Evolutionary conservation across 1,140 invertebrate genomes (phyloP), one percentile per base, ranked within the genome.

Genomic region (Papilio polyxenes): DNA sequence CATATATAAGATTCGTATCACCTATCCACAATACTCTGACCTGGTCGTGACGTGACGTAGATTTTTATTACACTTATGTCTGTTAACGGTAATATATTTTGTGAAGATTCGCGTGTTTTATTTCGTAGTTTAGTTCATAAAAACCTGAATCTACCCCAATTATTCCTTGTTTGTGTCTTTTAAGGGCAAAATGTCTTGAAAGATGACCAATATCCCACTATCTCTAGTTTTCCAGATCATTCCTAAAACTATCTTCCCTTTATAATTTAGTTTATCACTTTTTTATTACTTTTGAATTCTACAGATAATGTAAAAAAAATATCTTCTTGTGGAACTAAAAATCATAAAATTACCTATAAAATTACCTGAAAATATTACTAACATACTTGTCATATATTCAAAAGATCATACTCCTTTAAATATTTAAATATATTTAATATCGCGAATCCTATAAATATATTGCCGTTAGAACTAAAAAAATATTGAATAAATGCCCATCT

Each of bases 71-170:
- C 40, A 65, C 78, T 69, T 65, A 77, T 79, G 44, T 80, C 78
- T 69, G 78, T 77, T 44, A 69, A 80, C 78, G 78, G 78, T 80
- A 80, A 80, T 80, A 80, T 80, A 80, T 80, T 80, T 80, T 80
- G 78, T 80, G 62, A 80, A 65, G 59, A 80, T 80, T 80, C 78
- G 62, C 62, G 78, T 80, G 78, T 80, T 80, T 80, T 69, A 80
- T 80, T 80, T 80, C 65, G 53, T 80, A 80, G 44, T 80, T 69
- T 80, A 69, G 78, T 51, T 15, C 23, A 48, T 31, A 44, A 13
- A 49, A n/a, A 48, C 8, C 56, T 10, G 10, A 40, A 37, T 40
- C 1, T n/a, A 17, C 17, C 48, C 48, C 8, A 48, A 48, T 48
- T 20, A 20, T 11, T 49, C 48, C 40, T 31, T 11, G 10, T 31